Conservation (phyloP, 2,113 vertebrate genomes). For the Scytalopus superciliaris region DNA sequence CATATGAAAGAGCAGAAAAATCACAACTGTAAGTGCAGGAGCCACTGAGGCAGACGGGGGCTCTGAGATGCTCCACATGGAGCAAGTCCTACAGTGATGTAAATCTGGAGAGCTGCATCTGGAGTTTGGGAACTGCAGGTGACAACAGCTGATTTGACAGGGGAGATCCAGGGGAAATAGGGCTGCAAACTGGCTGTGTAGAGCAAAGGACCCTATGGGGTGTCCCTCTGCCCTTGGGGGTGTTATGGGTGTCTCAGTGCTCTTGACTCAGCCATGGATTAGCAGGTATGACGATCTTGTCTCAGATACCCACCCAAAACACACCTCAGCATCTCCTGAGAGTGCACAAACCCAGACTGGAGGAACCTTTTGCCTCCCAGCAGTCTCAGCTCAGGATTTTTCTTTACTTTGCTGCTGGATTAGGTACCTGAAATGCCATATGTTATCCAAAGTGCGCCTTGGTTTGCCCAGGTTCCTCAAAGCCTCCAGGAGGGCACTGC, state of each 20-base stretch:
- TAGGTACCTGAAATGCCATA: not conserved
- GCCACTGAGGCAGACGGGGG: not conserved
- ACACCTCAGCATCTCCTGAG: not conserved
- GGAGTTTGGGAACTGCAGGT: not conserved
- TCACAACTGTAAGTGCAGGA: not conserved
- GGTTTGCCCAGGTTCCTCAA: not conserved
- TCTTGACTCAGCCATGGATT: not conserved
- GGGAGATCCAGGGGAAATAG: not conserved
- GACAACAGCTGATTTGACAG: not conserved
- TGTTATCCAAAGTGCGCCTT: not conserved
- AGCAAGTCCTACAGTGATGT: not conserved
- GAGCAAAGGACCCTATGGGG: rapidly evolving
- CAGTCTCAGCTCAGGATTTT: not conserved
- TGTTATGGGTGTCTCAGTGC: not conserved
- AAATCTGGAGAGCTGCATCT: not conserved
- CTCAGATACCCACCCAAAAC: not conserved
- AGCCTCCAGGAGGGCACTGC: not conserved
- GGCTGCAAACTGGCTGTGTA: not conserved
- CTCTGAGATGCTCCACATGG: not conserved
- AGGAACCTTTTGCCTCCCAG: not conserved
- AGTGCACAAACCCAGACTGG: not conserved
- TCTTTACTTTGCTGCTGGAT: rapidly evolving
- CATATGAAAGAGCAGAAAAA: not conserved
- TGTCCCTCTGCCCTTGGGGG: not conserved
- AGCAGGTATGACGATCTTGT: not conserved